These are phyloP conservation scores for Tiaroga cobitis DNA, from an alignment of 2,797 vertebrate genomes.

Conservation along the genomic window DNA sequence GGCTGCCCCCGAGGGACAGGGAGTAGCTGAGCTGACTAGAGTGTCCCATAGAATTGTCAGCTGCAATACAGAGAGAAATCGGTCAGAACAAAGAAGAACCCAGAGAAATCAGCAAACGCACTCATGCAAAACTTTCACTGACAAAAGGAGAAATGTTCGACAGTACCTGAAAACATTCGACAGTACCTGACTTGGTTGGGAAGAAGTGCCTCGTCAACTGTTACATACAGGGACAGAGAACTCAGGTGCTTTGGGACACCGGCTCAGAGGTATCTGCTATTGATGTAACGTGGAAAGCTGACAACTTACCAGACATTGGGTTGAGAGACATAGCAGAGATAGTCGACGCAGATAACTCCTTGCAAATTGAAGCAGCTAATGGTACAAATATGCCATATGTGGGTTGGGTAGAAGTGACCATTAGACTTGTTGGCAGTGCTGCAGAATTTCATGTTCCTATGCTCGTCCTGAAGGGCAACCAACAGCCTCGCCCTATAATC, in stretches of 20 bases:
- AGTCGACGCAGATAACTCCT: constrained; percentile 9
- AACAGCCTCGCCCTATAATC: constrained; percentile 10
- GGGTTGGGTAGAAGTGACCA: constrained; percentile 30
- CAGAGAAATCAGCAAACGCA: not conserved
- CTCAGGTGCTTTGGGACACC: too few species aligned
- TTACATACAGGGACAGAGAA: not conserved
- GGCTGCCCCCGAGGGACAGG: not conserved
- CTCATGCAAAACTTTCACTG: not conserved
- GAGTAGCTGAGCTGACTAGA: not conserved
- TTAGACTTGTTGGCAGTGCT: not conserved
- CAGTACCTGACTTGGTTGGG: not conserved
- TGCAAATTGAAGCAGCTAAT: constrained; percentile 36
- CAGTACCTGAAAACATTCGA: not conserved
- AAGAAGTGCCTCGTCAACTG: constrained; percentile 12
- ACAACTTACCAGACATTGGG: not conserved
- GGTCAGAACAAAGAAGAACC: not conserved
- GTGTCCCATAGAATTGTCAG: not conserved
- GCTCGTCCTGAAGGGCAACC: constrained; percentile 11
- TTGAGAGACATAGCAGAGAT: constrained; percentile 30
- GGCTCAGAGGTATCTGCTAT: constrained; percentile 43
- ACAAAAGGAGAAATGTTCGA: not conserved
- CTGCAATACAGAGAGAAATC: not conserved
- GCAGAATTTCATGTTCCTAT: constrained; percentile 10
- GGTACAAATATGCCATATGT: constrained; percentile 39
- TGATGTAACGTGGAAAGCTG: constrained; percentile 32